phyloP scores from a whole-genome alignment of 2,888 invertebrate species.

The Xanthostigma xanthostigma region DNA sequence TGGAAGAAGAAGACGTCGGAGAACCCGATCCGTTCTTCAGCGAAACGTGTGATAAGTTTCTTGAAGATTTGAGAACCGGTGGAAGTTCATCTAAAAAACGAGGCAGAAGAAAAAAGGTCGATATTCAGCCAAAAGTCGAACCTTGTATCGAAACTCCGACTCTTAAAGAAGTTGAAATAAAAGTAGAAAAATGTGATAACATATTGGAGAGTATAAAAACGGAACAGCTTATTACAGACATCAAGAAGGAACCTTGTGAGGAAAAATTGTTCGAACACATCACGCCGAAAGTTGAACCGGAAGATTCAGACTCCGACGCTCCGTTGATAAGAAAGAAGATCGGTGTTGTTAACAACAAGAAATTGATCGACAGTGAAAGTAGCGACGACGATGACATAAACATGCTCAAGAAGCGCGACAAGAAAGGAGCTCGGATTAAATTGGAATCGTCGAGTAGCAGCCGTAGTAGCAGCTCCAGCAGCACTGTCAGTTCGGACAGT shows the following conservation, averaged over 20 bases:
- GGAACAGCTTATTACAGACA: conserved; percentile 2
- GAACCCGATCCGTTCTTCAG: conserved; percentile 40
- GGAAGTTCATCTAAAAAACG: conserved; percentile 37
- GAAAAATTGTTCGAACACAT: too few relatives aligned
- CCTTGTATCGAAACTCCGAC: conserved; percentile 21
- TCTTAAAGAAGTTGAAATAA: conserved; percentile 13
- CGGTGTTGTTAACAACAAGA: conserved; percentile 13
- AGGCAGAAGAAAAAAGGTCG: conserved; percentile 33
- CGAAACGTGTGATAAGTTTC: conserved; percentile 60
- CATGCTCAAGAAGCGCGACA: conserved; percentile 20
- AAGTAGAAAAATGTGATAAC: conserved; percentile 8
- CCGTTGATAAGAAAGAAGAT: conserved; percentile 18
- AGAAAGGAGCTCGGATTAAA: conserved; percentile 24
- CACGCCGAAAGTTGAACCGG: conserved; percentile 16
- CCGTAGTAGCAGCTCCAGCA: conserved; percentile 7
- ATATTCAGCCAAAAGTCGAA: conserved; percentile 20
- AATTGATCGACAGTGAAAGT: conserved; percentile 19
- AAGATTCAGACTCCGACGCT: conserved; percentile 20
- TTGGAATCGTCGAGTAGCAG: conserved; percentile 23
- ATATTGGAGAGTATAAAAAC: neutral
- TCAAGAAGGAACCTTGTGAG: neutral
- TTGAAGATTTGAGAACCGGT: conserved; percentile 54
- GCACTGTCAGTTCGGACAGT: too few relatives aligned
- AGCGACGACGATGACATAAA: conserved; percentile 24
- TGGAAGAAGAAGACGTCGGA: conserved; percentile 14